Evolutionary conservation across 2,888 invertebrate species (phyloP), one percentile per base, ranked within the genome.

Genomic region (Drosophila monieri): DNA sequence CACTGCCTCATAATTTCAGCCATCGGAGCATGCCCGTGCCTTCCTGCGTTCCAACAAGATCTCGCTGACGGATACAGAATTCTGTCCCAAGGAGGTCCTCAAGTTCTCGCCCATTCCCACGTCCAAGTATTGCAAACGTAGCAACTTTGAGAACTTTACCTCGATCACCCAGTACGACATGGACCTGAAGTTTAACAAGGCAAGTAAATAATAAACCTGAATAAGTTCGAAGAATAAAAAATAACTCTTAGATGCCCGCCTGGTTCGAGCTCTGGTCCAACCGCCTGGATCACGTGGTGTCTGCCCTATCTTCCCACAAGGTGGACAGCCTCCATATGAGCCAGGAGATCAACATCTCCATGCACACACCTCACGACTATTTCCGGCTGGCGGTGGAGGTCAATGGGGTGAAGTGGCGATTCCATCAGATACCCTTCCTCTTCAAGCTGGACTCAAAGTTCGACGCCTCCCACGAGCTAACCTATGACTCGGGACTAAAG

Each of bases 71-170:
- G 89, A 90, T 64, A 90, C 89, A 5, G 88, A 89, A 59, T 89
- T 89, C 47, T 91, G 91, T 60, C 91, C 91, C 51, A 90, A 90
- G 56, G 91, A 91, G 64, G 89, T 91, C 49, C 84, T 91, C 5
- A 91, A 91, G 81, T 91, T 91, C 56, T 89, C 89, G 23, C 91
- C 91, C 21, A 91, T 91, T 59, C 91, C 91, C 35, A 90, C 90
- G 3, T 91, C 91, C 4, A 91, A 90, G 54, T 90, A 90, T 61
- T 91, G 91, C 73, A 91, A 90, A 54, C 88, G 90, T 25, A 90
- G 90, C 57, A 90, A 91, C 64, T 91, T 91, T 68, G 90, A 91
- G 59, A 89, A 90, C 65, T 89, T 91, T 43, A 91, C 91, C 8
- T 89, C 91, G 3, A 90, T 91, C 41, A 90, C 90, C 1, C 87